Evolutionary conservation across 2,888 invertebrate genomes (phyloP).

Genomic region (Galerucella nymphaeae): DNA sequence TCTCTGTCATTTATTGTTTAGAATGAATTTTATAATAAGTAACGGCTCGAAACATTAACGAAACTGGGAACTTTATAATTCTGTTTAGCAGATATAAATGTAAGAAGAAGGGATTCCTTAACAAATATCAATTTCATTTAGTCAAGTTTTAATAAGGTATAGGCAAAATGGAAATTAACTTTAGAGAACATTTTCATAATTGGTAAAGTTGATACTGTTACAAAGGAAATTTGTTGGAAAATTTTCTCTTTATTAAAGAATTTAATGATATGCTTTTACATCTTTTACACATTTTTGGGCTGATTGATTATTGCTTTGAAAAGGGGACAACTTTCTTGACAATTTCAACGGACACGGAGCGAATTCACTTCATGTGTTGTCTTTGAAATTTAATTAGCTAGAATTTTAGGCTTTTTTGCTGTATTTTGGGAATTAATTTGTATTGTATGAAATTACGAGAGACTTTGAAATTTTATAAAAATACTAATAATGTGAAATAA

Average conservation of each 20-base stretch:
- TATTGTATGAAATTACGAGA: too few relatives aligned
- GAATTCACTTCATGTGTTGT: background rate
- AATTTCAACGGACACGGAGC: background rate
- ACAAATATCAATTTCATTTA: slow-evolving; percentile 30
- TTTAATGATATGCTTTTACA: slow-evolving; percentile 16
- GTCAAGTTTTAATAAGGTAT: slow-evolving; percentile 24
- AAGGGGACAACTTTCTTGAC: background rate
- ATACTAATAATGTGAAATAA: too few relatives aligned
- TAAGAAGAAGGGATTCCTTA: slow-evolving; percentile 4
- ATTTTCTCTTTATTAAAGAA: slow-evolving; percentile 11
- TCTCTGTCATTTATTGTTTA: background rate
- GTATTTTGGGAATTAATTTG: too few relatives aligned
- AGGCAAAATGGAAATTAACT: slow-evolving; percentile 18
- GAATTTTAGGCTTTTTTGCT: background rate
- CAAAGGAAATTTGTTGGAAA: slow-evolving; percentile 13
- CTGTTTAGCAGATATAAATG: slow-evolving; percentile 12
- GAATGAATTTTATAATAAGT: background rate
- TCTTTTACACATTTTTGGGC: background rate
- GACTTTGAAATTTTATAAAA: too few relatives aligned
- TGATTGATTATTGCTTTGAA: background rate
- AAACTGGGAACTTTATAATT: slow-evolving; percentile 26
- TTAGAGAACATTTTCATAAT: slow-evolving; percentile 24
- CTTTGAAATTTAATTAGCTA: background rate
- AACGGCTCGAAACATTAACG: background rate
- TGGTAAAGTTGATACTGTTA: slow-evolving; percentile 23